Evolutionary conservation across 2,113 vertebrate species (phyloP).

Genomic region (Cisticola juncidis): DNA sequence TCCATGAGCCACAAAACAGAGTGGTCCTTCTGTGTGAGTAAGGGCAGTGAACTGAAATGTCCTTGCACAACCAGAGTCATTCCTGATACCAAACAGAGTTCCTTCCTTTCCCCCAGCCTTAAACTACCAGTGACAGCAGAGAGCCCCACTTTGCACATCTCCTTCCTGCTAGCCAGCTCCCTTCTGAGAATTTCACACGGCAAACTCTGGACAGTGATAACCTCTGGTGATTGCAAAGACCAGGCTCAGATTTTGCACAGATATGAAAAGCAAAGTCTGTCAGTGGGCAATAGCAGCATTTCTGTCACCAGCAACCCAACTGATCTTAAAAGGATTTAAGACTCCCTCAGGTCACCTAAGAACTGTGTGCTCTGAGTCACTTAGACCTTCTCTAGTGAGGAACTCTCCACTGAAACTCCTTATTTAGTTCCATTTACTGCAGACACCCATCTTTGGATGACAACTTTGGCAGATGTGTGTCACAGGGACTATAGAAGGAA

Average conservation of each 20-base stretch:
- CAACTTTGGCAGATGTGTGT: background rate
- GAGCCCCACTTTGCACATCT: background rate
- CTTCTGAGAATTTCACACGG: background rate
- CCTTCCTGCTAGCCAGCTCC: background rate
- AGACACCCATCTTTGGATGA: background rate
- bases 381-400: background rate
- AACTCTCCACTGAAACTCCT: background rate
- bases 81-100: background rate
- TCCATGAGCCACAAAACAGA: background rate
- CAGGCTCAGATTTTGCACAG: background rate
- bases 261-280: background rate
- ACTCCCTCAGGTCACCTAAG: background rate
- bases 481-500: background rate
- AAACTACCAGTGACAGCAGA: background rate
- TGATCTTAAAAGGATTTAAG: background rate
- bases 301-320: background rate
- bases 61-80: background rate
- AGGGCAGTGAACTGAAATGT: background rate
- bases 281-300: background rate
- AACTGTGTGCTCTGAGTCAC: background rate
- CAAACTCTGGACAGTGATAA: background rate
- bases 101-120: background rate
- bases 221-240: background rate
- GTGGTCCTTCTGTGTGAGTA: background rate
- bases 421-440: background rate